Conservation (phyloP, 2,888 invertebrate species). For the Steinernema carpocapsae region DNA sequence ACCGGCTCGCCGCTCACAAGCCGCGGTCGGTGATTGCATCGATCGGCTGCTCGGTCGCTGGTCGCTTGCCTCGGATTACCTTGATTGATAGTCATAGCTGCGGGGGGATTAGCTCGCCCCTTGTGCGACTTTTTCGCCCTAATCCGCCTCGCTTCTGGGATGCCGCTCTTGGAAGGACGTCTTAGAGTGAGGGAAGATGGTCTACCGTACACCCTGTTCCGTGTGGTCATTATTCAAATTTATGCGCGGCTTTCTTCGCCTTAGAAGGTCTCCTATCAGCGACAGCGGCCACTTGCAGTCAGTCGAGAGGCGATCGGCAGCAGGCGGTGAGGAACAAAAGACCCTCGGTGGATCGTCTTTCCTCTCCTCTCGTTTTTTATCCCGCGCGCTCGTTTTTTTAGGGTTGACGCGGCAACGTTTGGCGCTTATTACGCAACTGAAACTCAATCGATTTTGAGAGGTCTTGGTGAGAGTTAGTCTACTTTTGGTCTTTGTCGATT, state of each 20-base stretch:
- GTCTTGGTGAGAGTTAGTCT: too few species aligned
- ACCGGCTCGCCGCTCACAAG: not conserved
- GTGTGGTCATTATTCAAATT: constrained; percentile 24
- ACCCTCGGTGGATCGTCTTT: not conserved
- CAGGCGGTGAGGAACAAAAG: not conserved
- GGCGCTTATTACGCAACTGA: not conserved
- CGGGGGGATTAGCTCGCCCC: constrained; percentile 25
- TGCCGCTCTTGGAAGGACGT: not conserved
- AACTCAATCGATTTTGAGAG: too few species aligned
- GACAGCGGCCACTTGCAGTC: not conserved
- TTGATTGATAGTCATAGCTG: constrained; percentile 10
- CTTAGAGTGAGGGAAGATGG: too few species aligned
- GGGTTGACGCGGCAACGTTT: not conserved
- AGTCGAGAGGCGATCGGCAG: not conserved
- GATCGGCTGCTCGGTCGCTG: constrained; percentile 25
- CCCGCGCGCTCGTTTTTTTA: not conserved
- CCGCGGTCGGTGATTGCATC: constrained; percentile 7
- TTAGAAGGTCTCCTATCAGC: not conserved
- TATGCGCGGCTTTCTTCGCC: constrained; percentile 22
- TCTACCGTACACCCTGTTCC: not conserved
- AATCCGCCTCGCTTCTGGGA: not conserved
- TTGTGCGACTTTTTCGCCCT: constrained; percentile 12
- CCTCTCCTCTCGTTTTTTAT: not conserved
- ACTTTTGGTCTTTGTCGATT: too few species aligned
- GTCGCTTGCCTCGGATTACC: constrained; percentile 24